Conservation (phyloP, 2,888 invertebrate genomes). For the Tenodera sinensis region DNA sequence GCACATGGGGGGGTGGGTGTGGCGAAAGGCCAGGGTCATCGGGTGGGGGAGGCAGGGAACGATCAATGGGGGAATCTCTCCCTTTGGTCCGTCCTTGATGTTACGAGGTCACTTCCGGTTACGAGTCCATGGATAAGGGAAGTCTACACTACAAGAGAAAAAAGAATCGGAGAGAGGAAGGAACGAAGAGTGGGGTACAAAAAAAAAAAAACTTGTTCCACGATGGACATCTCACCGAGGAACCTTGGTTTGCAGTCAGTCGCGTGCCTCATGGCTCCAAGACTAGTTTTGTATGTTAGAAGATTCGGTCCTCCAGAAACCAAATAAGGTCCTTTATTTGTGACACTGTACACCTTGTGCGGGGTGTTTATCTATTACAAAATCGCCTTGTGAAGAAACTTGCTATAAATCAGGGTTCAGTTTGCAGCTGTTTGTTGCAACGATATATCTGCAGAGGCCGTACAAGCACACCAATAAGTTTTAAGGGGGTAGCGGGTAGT, state of each 20-base stretch:
- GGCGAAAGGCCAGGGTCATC: neutral
- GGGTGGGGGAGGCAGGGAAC: constrained; percentile 1
- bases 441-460: no score
- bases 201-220: neutral
- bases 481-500: no score
- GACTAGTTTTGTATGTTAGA: neutral
- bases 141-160: constrained; percentile 4
- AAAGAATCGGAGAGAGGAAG: neutral
- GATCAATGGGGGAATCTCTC: constrained; percentile 12
- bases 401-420: no score
- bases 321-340: neutral
- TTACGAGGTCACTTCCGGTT: constrained; percentile 28
- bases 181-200: neutral
- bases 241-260: neutral
- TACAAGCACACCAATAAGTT: no score
- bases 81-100: constrained; percentile 23
- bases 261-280: neutral
- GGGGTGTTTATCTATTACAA: no score
- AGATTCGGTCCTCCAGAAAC: neutral
- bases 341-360: no score
- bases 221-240: neutral
- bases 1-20: neutral
- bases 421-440: no score
- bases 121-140: constrained; percentile 6
- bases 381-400: no score